Conservation (phyloP, 1,140 invertebrate species). For the Tribolium madens region DNA sequence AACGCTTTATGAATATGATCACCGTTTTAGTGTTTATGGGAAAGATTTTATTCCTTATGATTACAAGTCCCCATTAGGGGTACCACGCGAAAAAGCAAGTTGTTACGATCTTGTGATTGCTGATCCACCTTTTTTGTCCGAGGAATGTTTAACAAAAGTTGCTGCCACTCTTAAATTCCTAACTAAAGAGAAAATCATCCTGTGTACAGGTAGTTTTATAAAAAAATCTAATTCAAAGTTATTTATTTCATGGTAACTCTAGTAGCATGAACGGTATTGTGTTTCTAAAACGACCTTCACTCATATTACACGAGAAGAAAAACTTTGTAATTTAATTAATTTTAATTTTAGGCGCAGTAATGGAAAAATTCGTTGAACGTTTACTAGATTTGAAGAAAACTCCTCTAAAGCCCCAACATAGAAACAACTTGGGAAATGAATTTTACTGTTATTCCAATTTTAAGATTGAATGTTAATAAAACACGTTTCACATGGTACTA, state of each 20-base stretch:
- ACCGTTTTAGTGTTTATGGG: slow-evolving; percentile 82
- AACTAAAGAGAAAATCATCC: slow-evolving; percentile 83
- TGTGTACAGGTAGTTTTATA: slow-evolving; percentile 89
- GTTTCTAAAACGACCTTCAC: too few species aligned
- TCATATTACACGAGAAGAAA: too few species aligned
- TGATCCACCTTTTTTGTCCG: slow-evolving; percentile 94
- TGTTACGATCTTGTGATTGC: slow-evolving; percentile 89
- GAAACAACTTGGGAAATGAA: slow-evolving; percentile 92
- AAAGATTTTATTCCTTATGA: slow-evolving; percentile 90
- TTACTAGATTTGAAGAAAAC: slow-evolving; percentile 77
- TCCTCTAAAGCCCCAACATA: slow-evolving; percentile 83
- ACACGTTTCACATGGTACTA: slow-evolving; percentile 42
- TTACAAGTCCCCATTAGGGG: slow-evolving; percentile 83
- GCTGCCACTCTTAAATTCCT: slow-evolving; percentile 83
- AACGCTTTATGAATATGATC: slow-evolving; percentile 84
- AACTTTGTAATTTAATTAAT: too few species aligned
- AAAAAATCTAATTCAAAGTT: too few species aligned
- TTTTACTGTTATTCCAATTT: slow-evolving; percentile 93
- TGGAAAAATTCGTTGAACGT: slow-evolving; percentile 76
- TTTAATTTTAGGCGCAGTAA: slow-evolving; percentile 75
- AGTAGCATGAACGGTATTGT: too few species aligned
- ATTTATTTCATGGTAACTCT: too few species aligned
- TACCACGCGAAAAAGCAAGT: slow-evolving; percentile 73
- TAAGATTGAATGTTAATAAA: slow-evolving; percentile 69
- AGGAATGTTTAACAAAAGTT: slow-evolving; percentile 91